Evolutionary conservation across 2,888 invertebrate species (phyloP).

Genomic region (Microplitis deprimator): DNA sequence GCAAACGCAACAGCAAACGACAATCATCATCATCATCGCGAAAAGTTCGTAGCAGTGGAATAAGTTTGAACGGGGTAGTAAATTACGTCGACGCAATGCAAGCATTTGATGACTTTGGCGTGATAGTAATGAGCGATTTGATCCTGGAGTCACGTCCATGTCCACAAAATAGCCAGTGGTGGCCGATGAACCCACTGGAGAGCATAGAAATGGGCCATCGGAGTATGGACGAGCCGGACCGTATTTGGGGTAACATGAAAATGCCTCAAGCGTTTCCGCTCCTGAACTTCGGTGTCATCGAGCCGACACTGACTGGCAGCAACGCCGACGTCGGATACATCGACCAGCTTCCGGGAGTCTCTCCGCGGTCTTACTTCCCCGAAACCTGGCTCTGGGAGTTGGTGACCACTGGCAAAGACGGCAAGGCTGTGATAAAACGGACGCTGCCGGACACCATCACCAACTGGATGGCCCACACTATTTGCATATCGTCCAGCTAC

Average conservation of each 20-base stretch:
- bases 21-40: not conserved
- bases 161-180: slow-evolving; percentile 57
- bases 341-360: slow-evolving; percentile 59
- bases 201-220: slow-evolving; percentile 49
- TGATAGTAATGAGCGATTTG: slow-evolving; percentile 74
- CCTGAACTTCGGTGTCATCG: slow-evolving; percentile 47
- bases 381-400: slow-evolving; percentile 81
- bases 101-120: slow-evolving; percentile 72
- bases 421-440: slow-evolving; percentile 67
- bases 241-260: slow-evolving; percentile 59
- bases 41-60: slow-evolving; percentile 18
- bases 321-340: slow-evolving; percentile 59
- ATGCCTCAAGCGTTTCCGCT: slow-evolving; percentile 63
- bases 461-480: slow-evolving; percentile 75
- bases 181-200: slow-evolving; percentile 45
- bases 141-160: slow-evolving; percentile 74
- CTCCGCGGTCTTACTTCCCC: slow-evolving; percentile 72
- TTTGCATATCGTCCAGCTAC: slow-evolving; percentile 73
- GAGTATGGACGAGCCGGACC: slow-evolving; percentile 59
- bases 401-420: slow-evolving; percentile 69
- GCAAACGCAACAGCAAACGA: slow-evolving; percentile 48
- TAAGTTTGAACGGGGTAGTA: slow-evolving; percentile 55
- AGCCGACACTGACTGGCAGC: slow-evolving; percentile 51
- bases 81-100: slow-evolving; percentile 69
- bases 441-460: slow-evolving; percentile 77